These are phyloP conservation scores for Aradophagus sp. DNA, from an alignment of 1,140 invertebrate species.

Conservation along the genomic window DNA sequence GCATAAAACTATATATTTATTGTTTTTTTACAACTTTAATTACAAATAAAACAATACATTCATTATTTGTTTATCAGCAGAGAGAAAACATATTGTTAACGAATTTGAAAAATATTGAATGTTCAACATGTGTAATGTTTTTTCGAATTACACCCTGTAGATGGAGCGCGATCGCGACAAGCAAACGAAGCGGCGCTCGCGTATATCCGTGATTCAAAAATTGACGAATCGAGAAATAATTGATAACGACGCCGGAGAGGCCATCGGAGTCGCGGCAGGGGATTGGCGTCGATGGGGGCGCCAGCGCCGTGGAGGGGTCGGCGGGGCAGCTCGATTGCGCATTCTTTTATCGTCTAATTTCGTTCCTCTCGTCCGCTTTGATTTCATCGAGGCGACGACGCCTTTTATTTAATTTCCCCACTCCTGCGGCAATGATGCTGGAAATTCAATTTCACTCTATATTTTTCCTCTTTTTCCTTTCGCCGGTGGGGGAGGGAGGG, in stretches of 20 bases:
- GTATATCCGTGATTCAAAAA: slow-evolving; percentile 43
- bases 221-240: slow-evolving; percentile 64
- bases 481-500: background rate
- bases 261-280: slow-evolving; percentile 52
- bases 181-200: slow-evolving; percentile 13
- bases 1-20: no score
- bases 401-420: slow-evolving; percentile 34
- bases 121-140: no score
- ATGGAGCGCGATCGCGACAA: background rate
- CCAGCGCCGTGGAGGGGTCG: background rate
- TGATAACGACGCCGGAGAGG: slow-evolving; percentile 57
- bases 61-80: no score
- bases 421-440: slow-evolving; percentile 3
- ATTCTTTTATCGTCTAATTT: slow-evolving; percentile 39
- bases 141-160: slow-evolving; percentile 12
- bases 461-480: background rate
- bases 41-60: no score
- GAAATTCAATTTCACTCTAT: slow-evolving; percentile 20
- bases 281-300: background rate
- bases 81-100: no score
- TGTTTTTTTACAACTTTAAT: no score
- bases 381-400: slow-evolving; percentile 13
- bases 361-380: slow-evolving; percentile 31
- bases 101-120: no score
- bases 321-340: slow-evolving; percentile 2